Evolutionary conservation across 2,797 vertebrate genomes (phyloP), one percentile per base, ranked within the genome.

Genomic region (Clarias platycephalus): DNA sequence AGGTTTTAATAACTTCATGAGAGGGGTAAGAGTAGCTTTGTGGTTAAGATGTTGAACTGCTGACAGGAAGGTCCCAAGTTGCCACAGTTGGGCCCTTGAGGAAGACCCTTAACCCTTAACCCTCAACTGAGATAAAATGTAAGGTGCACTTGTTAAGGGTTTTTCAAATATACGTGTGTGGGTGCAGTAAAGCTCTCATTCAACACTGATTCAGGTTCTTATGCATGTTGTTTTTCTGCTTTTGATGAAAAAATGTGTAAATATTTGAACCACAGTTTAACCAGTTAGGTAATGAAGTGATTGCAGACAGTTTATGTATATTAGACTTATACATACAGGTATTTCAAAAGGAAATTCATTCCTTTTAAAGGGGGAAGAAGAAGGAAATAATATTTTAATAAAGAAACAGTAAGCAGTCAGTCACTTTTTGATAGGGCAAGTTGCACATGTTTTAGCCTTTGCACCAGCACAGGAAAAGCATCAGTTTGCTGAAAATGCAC

Each of bases 401-500:
- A 53, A 70, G 44, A 81, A 81, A 4, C 20, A 2, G 12, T 53
- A 49, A 49, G 44, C 34, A 40, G 37, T 0, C 49, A 53, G 49
- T 53, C 49, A 13, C 3, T 53, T 53, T 34, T 16, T 57, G 53
- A 81, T 13, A 24, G 26, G 13, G 34, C 12, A 26, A 72, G 24
- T 22, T 53, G 18, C n/a, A 18, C 81, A 31, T 40, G 2, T 49
- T 78, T 60, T 44, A 58, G 20, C 10, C 10, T 78, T 62, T 62
- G 62, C 77, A 44, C 58, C 55, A 76, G 40, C 20, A 86, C 87
- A 83, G 90, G 76, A 87, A 88, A 93, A 89, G 89, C 85, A 60
- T 91, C 92, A 91, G 84, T 16, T 34, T 37, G 86, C 89, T 92
- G 92, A 89, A 91, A 94, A 94, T 92, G 87, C 81, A 89, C 80